Percentiles rank a stretch among this genome's conserved stretches.
Conservation (phyloP, 2,797 vertebrate species). For the Eidolon dupreanum region DNA sequence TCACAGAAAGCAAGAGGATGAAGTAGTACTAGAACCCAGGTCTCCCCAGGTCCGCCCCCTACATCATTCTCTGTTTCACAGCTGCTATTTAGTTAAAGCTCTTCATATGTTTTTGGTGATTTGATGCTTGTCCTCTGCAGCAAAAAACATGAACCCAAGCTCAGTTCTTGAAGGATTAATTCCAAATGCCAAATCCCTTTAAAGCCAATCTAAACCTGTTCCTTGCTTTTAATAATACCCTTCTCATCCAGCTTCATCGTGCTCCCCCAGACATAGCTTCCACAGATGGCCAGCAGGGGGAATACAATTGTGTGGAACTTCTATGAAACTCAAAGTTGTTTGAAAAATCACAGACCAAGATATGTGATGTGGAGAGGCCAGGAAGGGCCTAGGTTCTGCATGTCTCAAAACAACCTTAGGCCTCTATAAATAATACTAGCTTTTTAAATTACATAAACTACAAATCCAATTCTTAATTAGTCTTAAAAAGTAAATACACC, state of each 20-base stretch:
- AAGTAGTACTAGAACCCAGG: background rate
- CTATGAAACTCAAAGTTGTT: background rate
- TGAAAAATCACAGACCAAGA: background rate
- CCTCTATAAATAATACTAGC: background rate
- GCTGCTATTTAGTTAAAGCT: background rate
- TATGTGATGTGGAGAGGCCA: background rate
- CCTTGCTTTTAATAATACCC: background rate
- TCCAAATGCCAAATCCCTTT: background rate
- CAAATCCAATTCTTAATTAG: slow-evolving; percentile 23
- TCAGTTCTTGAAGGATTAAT: background rate
- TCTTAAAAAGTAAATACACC: background rate
- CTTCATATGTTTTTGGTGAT: background rate
- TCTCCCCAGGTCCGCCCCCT: background rate
- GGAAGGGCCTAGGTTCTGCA: background rate
- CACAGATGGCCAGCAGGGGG: slow-evolving; percentile 45
- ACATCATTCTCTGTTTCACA: background rate
- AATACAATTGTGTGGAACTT: background rate
- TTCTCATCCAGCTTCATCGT: background rate
- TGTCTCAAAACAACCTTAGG: background rate
- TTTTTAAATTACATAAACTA: background rate
- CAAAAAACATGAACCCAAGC: background rate
- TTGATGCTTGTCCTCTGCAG: background rate
- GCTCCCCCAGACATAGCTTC: background rate
- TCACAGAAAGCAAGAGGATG: background rate
- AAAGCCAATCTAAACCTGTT: background rate